A percentile compares a stretch with the other conserved stretches of the same genome.
phyloP scores from a whole-genome alignment of 2,888 invertebrate genomes.

The Electrophaes corylata region DNA sequence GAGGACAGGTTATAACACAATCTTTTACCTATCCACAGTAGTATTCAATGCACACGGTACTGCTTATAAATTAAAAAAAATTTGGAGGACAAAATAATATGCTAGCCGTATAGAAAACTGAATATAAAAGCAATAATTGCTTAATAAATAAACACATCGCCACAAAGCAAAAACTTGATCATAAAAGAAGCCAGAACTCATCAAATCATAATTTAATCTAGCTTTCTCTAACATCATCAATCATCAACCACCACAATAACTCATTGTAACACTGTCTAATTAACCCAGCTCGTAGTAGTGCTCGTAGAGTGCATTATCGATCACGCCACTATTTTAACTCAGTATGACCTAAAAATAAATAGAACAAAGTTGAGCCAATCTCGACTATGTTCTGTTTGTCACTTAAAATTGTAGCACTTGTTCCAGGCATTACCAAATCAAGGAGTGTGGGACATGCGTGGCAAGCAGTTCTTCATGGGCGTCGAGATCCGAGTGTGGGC shows the following conservation, averaged over 20 bases:
- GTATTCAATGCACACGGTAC: too few species aligned
- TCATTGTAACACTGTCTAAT: too few species aligned
- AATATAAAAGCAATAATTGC: too few species aligned
- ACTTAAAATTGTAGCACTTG: conserved; percentile 32
- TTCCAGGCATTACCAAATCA: conserved; percentile 95
- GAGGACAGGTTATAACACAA: conserved; percentile 88
- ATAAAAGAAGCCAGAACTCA: too few species aligned
- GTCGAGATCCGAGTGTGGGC: conserved; percentile 99
- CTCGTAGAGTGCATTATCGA: too few species aligned
- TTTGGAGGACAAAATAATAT: too few species aligned
- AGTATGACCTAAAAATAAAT: conserved; percentile 22
- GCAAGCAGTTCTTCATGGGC: conserved; percentile 99
- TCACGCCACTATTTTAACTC: neutral
- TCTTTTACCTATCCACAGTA: neutral
- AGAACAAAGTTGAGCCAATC: conserved; percentile 23
- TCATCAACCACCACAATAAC: neutral
- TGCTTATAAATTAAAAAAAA: too few species aligned
- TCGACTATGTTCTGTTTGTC: conserved; percentile 30
- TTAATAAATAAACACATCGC: too few species aligned
- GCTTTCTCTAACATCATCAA: neutral
- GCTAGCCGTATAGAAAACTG: too few species aligned
- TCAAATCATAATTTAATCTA: neutral
- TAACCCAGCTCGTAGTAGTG: too few species aligned
- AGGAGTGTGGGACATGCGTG: conserved; percentile 99
- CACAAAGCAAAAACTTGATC: too few species aligned